phyloP scores from a whole-genome alignment of 2,888 invertebrate species.

The Tortricodes alternella region DNA sequence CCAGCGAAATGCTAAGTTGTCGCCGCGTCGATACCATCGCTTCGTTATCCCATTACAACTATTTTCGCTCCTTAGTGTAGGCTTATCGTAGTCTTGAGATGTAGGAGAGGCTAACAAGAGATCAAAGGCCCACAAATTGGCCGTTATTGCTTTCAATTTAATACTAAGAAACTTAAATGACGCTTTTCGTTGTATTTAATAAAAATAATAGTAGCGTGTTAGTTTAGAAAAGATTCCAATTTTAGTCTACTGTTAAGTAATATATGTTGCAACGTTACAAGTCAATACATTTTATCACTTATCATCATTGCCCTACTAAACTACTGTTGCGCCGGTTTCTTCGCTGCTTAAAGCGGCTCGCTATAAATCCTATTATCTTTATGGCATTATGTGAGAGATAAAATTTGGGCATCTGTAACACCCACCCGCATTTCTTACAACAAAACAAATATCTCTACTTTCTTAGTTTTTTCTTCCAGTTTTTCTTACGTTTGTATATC shows the following conservation, averaged over 20 bases:
- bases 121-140: conserved; percentile 2
- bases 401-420: not conserved
- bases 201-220: no score
- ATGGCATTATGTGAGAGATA: conserved; percentile 4
- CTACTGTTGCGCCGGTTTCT: conserved; percentile 16
- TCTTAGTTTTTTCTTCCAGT: no score
- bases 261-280: conserved; percentile 1
- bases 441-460: no score
- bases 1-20: conserved; percentile 59
- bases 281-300: conserved; percentile 22
- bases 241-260: conserved; percentile 3
- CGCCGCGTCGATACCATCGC: conserved; percentile 52
- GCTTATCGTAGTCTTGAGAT: conserved; percentile 58
- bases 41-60: conserved; percentile 53
- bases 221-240: no score
- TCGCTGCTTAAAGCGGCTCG: conserved; percentile 29
- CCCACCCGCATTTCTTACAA: no score
- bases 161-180: no score
- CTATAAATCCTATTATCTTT: conserved; percentile 30
- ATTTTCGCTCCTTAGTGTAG: conserved; percentile 61
- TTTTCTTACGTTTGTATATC: no score
- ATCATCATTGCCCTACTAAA: conserved; percentile 34
- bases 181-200: no score
- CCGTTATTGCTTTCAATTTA: conserved; percentile 16
- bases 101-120: conserved; percentile 39